Conservation (phyloP, 2,113 vertebrate genomes). For the Cavia aperea region DNA sequence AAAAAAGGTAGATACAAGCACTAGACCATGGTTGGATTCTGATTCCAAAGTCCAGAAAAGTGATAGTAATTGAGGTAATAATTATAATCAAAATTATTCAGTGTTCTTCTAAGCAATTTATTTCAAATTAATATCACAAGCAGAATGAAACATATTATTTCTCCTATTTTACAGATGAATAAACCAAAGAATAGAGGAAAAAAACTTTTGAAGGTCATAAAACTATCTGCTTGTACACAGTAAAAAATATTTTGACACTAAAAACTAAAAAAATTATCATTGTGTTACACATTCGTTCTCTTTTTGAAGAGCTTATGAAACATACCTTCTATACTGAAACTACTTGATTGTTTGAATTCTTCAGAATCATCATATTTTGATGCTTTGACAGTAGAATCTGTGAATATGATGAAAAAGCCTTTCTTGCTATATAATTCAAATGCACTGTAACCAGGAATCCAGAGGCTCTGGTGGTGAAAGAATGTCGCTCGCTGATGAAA, state of each 20-base stretch:
- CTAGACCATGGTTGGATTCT: not conserved
- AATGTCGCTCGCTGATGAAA: conserved; percentile 88
- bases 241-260: not conserved
- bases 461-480: conserved; percentile 91
- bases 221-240: not conserved
- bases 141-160: not conserved
- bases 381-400: conserved; percentile 77
- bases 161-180: not conserved
- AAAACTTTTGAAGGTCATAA: not conserved
- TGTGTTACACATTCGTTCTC: not conserved
- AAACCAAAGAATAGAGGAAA: not conserved
- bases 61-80: not conserved
- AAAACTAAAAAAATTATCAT: not conserved
- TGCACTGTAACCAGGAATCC: conserved; percentile 86
- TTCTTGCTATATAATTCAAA: conserved; percentile 90
- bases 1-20: conserved; percentile 19
- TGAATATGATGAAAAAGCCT: conserved; percentile 88
- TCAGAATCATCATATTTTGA: conserved; percentile 87
- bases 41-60: not conserved
- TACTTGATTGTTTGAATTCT: conserved; percentile 89
- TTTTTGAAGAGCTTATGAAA: not conserved
- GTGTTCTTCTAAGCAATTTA: not conserved
- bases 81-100: not conserved
- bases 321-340: conserved; percentile 92
- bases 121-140: not conserved